These are phyloP conservation scores for Scaptodrosophila latifasciaeformis DNA, from an alignment of 2,888 invertebrate species.

Conservation along the genomic window DNA sequence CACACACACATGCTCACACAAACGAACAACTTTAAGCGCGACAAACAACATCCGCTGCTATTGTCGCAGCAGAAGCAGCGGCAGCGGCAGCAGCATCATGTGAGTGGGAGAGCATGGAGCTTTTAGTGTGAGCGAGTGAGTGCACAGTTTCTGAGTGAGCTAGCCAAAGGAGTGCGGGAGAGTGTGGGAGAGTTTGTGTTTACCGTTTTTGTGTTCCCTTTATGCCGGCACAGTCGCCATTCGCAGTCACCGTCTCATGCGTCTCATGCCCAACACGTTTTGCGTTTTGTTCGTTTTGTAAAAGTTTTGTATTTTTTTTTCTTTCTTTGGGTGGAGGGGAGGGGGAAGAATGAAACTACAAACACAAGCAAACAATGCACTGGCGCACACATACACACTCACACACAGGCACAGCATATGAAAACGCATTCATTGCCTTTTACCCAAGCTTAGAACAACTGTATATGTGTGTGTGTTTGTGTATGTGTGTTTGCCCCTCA, in stretches of 20 bases:
- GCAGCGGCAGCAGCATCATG: neutral
- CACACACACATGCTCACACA: neutral
- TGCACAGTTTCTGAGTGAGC: too few species aligned
- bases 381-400: constrained; percentile 9
- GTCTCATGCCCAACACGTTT: constrained; percentile 13
- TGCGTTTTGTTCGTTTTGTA: constrained; percentile 33
- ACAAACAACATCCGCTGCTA: constrained; percentile 49
- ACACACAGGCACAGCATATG: constrained; percentile 19
- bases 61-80: constrained; percentile 22
- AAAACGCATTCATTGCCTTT: constrained; percentile 44
- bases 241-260: neutral
- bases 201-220: neutral
- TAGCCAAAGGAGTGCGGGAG: neutral
- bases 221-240: neutral
- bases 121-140: neutral
- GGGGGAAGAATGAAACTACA: constrained; percentile 44
- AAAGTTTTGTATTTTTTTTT: constrained; percentile 37
- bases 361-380: constrained; percentile 41
- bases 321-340: constrained; percentile 31
- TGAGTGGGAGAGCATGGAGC: neutral
- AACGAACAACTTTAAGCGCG: constrained; percentile 42
- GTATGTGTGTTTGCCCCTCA: neutral
- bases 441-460: constrained; percentile 37
- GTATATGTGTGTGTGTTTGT: constrained; percentile 17
- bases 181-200: neutral